Evolutionary conservation across 2,797 vertebrate genomes (phyloP).

Genomic region (Lagorchestes hirsutus): DNA sequence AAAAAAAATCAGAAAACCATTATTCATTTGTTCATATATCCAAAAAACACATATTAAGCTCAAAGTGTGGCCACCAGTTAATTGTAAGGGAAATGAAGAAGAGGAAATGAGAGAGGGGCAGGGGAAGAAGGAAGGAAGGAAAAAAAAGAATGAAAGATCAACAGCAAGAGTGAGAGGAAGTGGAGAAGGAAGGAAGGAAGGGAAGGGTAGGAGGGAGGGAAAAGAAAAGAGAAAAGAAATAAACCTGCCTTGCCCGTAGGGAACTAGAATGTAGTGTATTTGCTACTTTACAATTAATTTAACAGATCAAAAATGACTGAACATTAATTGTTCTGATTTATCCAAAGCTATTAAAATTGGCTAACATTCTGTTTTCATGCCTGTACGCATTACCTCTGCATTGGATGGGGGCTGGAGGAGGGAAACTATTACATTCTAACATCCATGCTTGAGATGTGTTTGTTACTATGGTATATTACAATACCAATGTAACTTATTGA

Average conservation of each 20-base stretch:
- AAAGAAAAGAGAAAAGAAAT: neutral
- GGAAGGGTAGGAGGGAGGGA: fast-evolving
- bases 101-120: neutral
- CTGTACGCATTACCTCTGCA: neutral
- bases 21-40: neutral
- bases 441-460: neutral
- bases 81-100: slow-evolving; percentile 34
- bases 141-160: neutral
- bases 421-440: neutral
- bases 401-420: neutral
- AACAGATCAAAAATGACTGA: neutral
- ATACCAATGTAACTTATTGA: neutral
- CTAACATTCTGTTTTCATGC: neutral
- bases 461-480: neutral
- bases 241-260: neutral
- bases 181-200: neutral
- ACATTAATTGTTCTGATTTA: slow-evolving; percentile 22
- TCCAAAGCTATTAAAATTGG: neutral
- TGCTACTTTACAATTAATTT: slow-evolving; percentile 7
- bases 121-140: neutral
- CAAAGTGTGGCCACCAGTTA: neutral
- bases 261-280: neutral
- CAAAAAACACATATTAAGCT: neutral
- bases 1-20: neutral
- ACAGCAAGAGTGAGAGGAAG: neutral